Evolutionary conservation across 2,888 invertebrate genomes (phyloP).

Genomic region (Lagria hirta): DNA sequence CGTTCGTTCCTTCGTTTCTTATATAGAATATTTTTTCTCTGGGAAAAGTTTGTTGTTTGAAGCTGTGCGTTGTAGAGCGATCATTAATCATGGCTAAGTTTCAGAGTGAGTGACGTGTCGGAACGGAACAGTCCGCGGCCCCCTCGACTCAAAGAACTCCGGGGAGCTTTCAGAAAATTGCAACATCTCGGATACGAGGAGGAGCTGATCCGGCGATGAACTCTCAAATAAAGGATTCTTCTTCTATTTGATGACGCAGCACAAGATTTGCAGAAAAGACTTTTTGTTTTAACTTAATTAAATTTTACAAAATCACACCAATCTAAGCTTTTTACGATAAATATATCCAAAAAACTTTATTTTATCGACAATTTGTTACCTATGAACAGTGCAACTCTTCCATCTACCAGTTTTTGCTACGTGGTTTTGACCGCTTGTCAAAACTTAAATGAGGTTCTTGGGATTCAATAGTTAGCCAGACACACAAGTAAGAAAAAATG

Average conservation of each 20-base stretch:
- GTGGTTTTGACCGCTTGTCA: too few relatives aligned
- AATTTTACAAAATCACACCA: too few relatives aligned
- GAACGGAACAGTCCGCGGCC: constrained; percentile 52
- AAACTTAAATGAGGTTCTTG: too few relatives aligned
- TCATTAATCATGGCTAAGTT: constrained; percentile 62
- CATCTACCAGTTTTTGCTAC: too few relatives aligned
- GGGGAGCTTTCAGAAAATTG: constrained; percentile 56
- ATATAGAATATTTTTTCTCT: constrained; percentile 59
- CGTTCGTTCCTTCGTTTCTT: constrained; percentile 57
- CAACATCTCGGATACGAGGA: constrained; percentile 51
- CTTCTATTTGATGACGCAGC: constrained; percentile 33
- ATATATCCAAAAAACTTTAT: too few relatives aligned
- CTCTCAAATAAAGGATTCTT: constrained; percentile 43
- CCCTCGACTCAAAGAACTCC: constrained; percentile 51
- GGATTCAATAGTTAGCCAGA: too few relatives aligned
- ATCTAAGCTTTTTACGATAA: too few relatives aligned
- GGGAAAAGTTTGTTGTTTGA: constrained; percentile 67
- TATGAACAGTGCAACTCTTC: too few relatives aligned
- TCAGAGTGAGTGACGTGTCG: constrained; percentile 58
- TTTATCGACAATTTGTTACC: too few relatives aligned
- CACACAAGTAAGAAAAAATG: too few relatives aligned
- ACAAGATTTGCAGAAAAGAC: constrained; percentile 42
- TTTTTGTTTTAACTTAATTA: constrained; percentile 51
- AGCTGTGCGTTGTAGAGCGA: constrained; percentile 59
- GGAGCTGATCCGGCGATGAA: constrained; percentile 47